Conservation (phyloP, 2,797 vertebrate genomes). For the Phoeniculus purpureus region DNA sequence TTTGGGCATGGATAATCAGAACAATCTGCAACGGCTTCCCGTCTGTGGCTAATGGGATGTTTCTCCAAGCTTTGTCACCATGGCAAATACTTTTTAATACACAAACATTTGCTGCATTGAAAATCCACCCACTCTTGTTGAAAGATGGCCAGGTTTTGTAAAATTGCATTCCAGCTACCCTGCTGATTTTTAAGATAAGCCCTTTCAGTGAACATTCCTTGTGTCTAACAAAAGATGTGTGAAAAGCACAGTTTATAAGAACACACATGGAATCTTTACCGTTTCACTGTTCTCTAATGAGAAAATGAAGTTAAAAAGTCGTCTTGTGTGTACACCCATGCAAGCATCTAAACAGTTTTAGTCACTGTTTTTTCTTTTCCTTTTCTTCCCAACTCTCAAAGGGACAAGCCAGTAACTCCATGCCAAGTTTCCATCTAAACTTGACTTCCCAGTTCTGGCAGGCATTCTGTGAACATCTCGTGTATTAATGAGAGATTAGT, state of each 20-base stretch:
- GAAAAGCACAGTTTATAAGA: slow-evolving; percentile 73
- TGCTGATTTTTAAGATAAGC: slow-evolving; percentile 82
- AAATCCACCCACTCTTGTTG: slow-evolving; percentile 85
- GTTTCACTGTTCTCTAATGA: slow-evolving; percentile 60
- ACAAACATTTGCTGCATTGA: slow-evolving; percentile 85
- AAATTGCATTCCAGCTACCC: slow-evolving; percentile 83
- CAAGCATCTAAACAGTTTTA: slow-evolving; percentile 30
- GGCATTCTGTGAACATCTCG: slow-evolving; percentile 24
- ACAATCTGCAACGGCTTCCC: slow-evolving; percentile 82
- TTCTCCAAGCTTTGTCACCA: slow-evolving; percentile 86
- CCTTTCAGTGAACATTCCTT: slow-evolving; percentile 78
- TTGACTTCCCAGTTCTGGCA: slow-evolving; percentile 65
- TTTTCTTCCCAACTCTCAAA: slow-evolving; percentile 38
- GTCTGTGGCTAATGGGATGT: slow-evolving; percentile 84
- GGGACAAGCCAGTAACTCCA: slow-evolving; percentile 41
- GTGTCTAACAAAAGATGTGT: slow-evolving; percentile 77
- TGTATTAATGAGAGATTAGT: slow-evolving; percentile 58
- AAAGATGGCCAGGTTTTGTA: slow-evolving; percentile 84
- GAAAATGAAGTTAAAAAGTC: slow-evolving; percentile 49
- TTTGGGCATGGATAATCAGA: slow-evolving; percentile 82
- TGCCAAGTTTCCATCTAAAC: slow-evolving; percentile 63
- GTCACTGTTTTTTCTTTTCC: slow-evolving; percentile 27
- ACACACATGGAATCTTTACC: slow-evolving; percentile 63
- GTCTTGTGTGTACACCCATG: slow-evolving; percentile 28
- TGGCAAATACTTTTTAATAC: slow-evolving; percentile 86